Percentiles rank a stretch among this genome's conserved stretches.
These are phyloP conservation scores for Channa striata DNA, from an alignment of 2,797 vertebrate species.

Conservation along the genomic window DNA sequence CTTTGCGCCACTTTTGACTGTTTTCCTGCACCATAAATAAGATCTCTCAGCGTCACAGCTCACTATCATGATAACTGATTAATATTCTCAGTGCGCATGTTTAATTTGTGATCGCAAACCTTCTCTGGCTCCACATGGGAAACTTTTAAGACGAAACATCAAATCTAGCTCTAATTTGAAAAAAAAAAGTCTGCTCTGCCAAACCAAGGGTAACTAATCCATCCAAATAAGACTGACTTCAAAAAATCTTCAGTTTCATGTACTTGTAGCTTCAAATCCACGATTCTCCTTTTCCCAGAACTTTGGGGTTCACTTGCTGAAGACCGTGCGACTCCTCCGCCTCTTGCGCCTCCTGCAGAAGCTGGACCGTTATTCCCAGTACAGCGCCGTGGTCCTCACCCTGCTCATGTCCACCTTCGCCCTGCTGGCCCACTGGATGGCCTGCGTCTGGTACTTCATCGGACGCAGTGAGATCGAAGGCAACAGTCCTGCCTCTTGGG, in stretches of 20 bases:
- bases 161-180: not conserved
- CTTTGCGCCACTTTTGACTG: not conserved
- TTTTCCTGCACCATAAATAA: not conserved
- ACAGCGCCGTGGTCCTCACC: conserved; percentile 95
- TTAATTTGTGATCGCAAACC: conserved; percentile 25
- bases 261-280: not conserved
- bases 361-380: conserved; percentile 96
- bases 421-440: conserved; percentile 96
- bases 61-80: conserved; percentile 26
- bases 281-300: conserved; percentile 75
- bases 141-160: conserved; percentile 8
- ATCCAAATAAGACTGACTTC: not conserved
- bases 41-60: not conserved
- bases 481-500: conserved; percentile 76
- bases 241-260: not conserved
- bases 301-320: conserved; percentile 93
- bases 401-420: conserved; percentile 97
- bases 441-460: conserved; percentile 97
- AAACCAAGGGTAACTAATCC: conserved; percentile 6
- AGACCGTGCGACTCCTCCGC: conserved; percentile 93
- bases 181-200: not conserved
- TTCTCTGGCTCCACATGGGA: not conserved
- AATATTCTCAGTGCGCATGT: conserved; percentile 10
- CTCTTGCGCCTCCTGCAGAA: conserved; percentile 95
- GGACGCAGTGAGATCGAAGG: conserved; percentile 93